Base-by-base conservation (phyloP, 64 coral and sea anemone genomes). In the Montipora foliosa region DNA sequence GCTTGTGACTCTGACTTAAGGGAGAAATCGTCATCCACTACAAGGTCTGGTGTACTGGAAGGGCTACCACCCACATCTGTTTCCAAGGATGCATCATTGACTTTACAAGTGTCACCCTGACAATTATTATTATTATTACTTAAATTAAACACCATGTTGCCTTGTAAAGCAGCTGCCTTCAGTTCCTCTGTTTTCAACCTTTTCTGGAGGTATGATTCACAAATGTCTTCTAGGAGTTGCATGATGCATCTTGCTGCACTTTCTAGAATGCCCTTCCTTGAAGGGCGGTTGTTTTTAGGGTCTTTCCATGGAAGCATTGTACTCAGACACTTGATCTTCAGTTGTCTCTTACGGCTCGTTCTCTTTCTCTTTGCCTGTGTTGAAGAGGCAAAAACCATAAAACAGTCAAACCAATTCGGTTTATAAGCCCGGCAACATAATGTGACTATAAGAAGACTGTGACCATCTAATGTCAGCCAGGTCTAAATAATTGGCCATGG, bases 281-380 rank as follows among this genome's bases (percentile, higher is more conserved):
- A 88, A 3, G 62, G 76, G 9, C 75, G 76, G 14, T 51, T 73
- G 19, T 37, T 77, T 52, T 72, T 69, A 8, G 50, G 5, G 22
- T 93, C 55, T 10, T n/a, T 59, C 8, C 67, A 57, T 53, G 92
- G 92, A n/a, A 93, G 75, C 14, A 93, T 87, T 53, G 12, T 64
- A 19, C 78, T 93, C 5, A 93, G 62, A 5, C 60, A 11, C 68
- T 88, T 19, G 29, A 93, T 70, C n/a, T 24, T 24, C 22, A 24
- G 0, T 76, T 76, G 66, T 73, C 73, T 80, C 92, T 78, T 37
- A 93, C 88, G 2, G 59, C 46, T 12, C 62, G 66, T 74, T 93
- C 92, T 73, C 92, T 67, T 59, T 93, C 62, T 79, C 83, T 68
- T 81, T 93, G 92, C 59, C 92, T 93, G 10, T 0, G 53, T 57